phyloP scores from a whole-genome alignment of 2,888 invertebrate species.

The Synanthedon andrenaeformis region DNA sequence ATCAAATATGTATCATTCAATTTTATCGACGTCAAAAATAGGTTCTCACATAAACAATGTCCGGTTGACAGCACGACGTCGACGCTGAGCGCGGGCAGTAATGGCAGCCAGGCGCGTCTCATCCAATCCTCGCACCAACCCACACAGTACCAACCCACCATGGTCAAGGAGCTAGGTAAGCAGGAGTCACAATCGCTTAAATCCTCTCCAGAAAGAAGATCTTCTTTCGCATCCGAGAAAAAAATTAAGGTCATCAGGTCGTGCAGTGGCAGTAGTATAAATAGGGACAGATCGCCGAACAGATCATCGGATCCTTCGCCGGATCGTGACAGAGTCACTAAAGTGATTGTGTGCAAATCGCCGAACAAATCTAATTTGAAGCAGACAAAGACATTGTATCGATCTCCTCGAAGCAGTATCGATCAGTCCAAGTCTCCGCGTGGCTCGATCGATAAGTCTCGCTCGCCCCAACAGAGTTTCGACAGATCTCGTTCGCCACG shows the following conservation, averaged over 20 bases:
- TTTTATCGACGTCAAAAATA: too few relatives aligned
- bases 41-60: background rate
- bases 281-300: conserved; percentile 56
- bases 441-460: conserved; percentile 68
- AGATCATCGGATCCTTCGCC: conserved; percentile 32
- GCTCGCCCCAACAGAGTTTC: conserved; percentile 70
- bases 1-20: too few relatives aligned
- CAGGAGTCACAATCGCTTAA: conserved; percentile 64
- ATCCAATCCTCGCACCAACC: conserved; percentile 96
- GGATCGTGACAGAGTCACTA: conserved; percentile 58
- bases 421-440: conserved; percentile 62
- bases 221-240: conserved; percentile 34
- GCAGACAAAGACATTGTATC: conserved; percentile 46
- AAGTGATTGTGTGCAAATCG: conserved; percentile 64
- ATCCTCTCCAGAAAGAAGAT: conserved; percentile 59
- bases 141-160: conserved; percentile 89
- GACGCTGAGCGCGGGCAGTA: conserved; percentile 93
- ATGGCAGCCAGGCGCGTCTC: conserved; percentile 91
- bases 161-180: conserved; percentile 92
- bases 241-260: conserved; percentile 65
- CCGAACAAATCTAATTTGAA: conserved; percentile 62
- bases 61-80: conserved; percentile 85
- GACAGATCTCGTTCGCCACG: conserved; percentile 62
- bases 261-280: conserved; percentile 63
- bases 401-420: conserved; percentile 70